Evolutionary conservation across 2,888 invertebrate genomes (phyloP), one percentile per base, ranked within the genome.

Genomic region (Erebia epiphron): DNA sequence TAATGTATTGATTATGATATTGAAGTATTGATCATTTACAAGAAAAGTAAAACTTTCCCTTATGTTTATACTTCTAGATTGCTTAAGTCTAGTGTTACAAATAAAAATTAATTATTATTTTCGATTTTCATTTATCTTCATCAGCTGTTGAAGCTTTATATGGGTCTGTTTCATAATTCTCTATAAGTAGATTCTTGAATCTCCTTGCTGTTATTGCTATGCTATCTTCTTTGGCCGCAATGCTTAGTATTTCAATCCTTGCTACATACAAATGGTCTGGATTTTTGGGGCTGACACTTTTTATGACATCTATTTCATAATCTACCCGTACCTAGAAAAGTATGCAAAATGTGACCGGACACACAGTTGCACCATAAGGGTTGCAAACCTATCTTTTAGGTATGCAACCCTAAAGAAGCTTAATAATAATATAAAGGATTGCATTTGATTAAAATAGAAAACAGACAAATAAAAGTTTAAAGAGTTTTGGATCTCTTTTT

Each of bases 221-320:
- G 9, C 82, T 89, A 26, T 96, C 96, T 71, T 95, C 94, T 73
- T 93, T 92, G 11, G 93, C 91, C 64, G 79, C 79, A 14, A 94
- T 89, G 80, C 85, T 86, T 14, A 97, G 76, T 72, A 98, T 85
- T 84, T 96, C 95, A 14, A 97, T 92, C 80, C 97, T 93, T 9
- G 96, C 94, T 18, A 98, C 94, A 77, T 95, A 90, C 63, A 97
- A 83, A 81, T 96, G 95, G 3, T 95, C 93, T 10, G 96, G 93
- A 89, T 97, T 97, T 11, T 94, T 89, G 0, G 94, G 91, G 80
- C 95, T 96, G 2, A 94, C 88, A 67, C 95, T 95, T 85, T 95
- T 95, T 71, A 98, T 94, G 0, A 97, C 81, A 89, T 98, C 98
- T 73, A 98, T 92, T 91, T 97, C 97, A 90, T 97, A 97, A 13